phyloP scores from a whole-genome alignment of 1,140 invertebrate genomes.

The Prorops nasuta region DNA sequence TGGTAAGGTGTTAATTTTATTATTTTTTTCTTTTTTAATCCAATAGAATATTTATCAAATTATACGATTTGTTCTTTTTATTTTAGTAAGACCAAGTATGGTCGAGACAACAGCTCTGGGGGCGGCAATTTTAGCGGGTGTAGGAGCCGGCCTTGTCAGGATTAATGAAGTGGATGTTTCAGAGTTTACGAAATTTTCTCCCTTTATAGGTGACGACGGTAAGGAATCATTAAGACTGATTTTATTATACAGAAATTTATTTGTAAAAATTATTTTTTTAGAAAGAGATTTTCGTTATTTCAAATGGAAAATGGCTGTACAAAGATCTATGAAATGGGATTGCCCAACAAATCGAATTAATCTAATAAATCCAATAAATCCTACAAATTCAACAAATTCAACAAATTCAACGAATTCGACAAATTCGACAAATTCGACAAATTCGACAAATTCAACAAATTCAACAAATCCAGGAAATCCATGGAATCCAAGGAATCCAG shows the following conservation, averaged over 20 bases:
- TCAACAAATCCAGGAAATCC: too few relatives aligned
- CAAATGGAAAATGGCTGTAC: slow-evolving; percentile 83
- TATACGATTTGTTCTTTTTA: too few relatives aligned
- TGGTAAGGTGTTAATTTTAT: slow-evolving; percentile 30
- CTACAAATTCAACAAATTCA: too few relatives aligned
- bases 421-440: too few relatives aligned
- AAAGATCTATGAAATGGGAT: slow-evolving; percentile 79
- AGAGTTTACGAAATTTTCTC: slow-evolving; percentile 65
- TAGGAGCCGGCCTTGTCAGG: slow-evolving; percentile 65
- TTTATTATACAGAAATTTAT: slow-evolving; percentile 3
- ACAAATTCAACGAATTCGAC: too few relatives aligned
- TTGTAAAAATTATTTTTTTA: slow-evolving; percentile 37
- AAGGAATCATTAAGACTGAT: slow-evolving; percentile 17
- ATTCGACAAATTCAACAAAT: too few relatives aligned
- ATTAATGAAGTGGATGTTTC: slow-evolving; percentile 54
- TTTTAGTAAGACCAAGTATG: slow-evolving; percentile 72
- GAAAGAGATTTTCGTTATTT: slow-evolving; percentile 71
- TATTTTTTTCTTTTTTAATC: not conserved
- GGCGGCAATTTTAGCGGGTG: slow-evolving; percentile 78
- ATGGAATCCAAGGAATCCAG: too few relatives aligned
- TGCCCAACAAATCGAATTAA: too few relatives aligned
- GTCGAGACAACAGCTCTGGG: slow-evolving; percentile 81
- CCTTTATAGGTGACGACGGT: slow-evolving; percentile 67
- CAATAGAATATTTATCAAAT: too few relatives aligned
- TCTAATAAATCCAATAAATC: too few relatives aligned